Percentiles rank a stretch among this genome's conserved stretches.
phyloP scores from a whole-genome alignment of 2,797 vertebrate genomes.

The Uromys caudimaculatus region DNA sequence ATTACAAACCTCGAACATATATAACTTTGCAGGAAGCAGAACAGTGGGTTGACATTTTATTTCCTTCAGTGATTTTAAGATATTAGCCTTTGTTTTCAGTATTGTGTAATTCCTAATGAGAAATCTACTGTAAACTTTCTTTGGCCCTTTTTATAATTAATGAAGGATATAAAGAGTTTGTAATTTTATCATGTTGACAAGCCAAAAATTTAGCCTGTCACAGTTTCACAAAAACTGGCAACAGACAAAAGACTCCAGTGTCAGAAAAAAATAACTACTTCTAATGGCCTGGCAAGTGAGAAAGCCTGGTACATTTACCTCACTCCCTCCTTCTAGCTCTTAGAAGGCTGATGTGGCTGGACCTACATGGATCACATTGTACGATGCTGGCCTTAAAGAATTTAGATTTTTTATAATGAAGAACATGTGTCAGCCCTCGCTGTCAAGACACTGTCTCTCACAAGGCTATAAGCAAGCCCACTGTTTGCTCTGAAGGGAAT shows the following conservation, averaged over 20 bases:
- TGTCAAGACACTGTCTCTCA: not conserved
- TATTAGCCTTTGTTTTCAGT: not conserved
- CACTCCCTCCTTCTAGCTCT: not conserved
- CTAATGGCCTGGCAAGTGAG: not conserved
- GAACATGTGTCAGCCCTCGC: not conserved
- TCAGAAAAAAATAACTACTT: not conserved
- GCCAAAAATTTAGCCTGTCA: not conserved
- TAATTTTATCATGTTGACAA: constrained; percentile 13
- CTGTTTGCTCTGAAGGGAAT: not conserved
- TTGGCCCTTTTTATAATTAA: constrained; percentile 1
- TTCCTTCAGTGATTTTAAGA: constrained; percentile 28
- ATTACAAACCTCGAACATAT: not conserved
- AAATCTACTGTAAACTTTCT: constrained; percentile 22
- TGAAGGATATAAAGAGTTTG: not conserved
- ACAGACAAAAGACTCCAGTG: not conserved
- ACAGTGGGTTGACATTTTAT: not conserved
- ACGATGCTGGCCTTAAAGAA: not conserved
- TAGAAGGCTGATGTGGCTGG: not conserved
- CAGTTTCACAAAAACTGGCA: not conserved
- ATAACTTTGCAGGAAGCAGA: not conserved
- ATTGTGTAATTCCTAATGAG: constrained; percentile 40
- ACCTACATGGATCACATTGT: not conserved
- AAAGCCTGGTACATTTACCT: not conserved
- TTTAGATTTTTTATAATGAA: constrained; percentile 40
- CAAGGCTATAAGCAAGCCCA: not conserved